Conservation (phyloP, 2,888 invertebrate species). For the Dorcus hopei region DNA sequence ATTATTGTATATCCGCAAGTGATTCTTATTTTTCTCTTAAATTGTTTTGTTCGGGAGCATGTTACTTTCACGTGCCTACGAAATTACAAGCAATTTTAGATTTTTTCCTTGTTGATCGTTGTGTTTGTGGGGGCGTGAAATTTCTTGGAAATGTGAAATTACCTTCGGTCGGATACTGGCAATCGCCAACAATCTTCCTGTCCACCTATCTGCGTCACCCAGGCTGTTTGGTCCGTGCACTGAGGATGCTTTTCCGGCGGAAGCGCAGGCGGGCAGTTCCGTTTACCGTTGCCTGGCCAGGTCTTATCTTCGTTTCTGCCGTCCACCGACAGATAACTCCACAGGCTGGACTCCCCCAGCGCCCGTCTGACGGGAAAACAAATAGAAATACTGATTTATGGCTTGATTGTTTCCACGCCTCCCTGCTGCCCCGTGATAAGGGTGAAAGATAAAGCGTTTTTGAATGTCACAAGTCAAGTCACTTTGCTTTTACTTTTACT, state of each 20-base stretch:
- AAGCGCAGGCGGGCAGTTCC: constrained; percentile 38
- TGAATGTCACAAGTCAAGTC: constrained; percentile 26
- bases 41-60: too few relatives aligned
- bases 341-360: constrained; percentile 27
- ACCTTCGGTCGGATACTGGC: constrained; percentile 15
- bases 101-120: too few relatives aligned
- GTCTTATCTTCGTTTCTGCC: constrained; percentile 35
- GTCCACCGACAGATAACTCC: constrained; percentile 39
- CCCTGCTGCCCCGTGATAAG: constrained; percentile 30
- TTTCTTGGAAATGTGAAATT: too few relatives aligned
- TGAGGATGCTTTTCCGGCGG: constrained; percentile 31
- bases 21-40: too few relatives aligned
- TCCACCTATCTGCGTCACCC: constrained; percentile 25
- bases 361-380: constrained; percentile 26
- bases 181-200: constrained; percentile 31
- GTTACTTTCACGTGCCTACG: too few relatives aligned
- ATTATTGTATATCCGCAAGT: too few relatives aligned
- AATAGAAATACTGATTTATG: constrained; percentile 38
- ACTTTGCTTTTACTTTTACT: constrained; percentile 16
- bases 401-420: constrained; percentile 35
- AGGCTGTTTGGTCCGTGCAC: constrained; percentile 17
- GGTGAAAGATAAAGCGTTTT: constrained; percentile 31
- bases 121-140: too few relatives aligned
- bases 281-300: constrained; percentile 34
- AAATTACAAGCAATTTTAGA: too few relatives aligned